Evolutionary conservation across 2,888 invertebrate genomes (phyloP), one percentile per base, ranked within the genome.

Genomic region (Drosophila borealis): DNA sequence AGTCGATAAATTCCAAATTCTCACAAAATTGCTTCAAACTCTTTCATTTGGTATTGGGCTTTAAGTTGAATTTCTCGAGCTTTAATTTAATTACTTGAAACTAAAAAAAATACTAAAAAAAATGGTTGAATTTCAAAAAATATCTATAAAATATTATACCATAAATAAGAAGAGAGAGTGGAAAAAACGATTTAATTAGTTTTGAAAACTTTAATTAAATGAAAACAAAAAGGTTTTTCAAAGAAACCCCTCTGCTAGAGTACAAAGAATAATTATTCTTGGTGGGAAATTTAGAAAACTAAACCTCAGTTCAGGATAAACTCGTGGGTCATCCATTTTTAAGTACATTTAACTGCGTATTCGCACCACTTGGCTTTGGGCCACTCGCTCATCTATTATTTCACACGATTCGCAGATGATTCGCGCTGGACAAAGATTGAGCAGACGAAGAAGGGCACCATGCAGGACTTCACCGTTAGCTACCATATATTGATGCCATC

Each of bases 401-500:
- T 51, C 41, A 29, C 45, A 29, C 33, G 25, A 34, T 68, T 93
- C 93, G 68, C 93, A 97, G 97, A 97, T 92, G 97, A 97, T 90
- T 95, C 95, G 29, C 94, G 97, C 76, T 98, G 98, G 98, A 96
- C 97, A 88, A 97, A 96, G 0, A 95, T 98, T 53, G 95, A 96
- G 33, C 95, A 96, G 89, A 96, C 97, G n/a, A 96, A 94, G 80
- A 97, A 96, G 89, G 98, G 98, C 11, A 95, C 96, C 39, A 93
- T 97, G 44, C 95, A 96, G 80, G 97, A 97, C 70, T 98, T 96
- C 89, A 96, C 96, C 5, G 95, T 99, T 79, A 97, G 97, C 34
- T 98, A 97, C 92, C 97, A 97, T 92, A 97, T 97, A 90, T 93
- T 99, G 57, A 93, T 97, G 69, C 98, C 98, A 2, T 97, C 98